phyloP scores from a whole-genome alignment of 2,888 invertebrate species.

The Carabus problematicus region DNA sequence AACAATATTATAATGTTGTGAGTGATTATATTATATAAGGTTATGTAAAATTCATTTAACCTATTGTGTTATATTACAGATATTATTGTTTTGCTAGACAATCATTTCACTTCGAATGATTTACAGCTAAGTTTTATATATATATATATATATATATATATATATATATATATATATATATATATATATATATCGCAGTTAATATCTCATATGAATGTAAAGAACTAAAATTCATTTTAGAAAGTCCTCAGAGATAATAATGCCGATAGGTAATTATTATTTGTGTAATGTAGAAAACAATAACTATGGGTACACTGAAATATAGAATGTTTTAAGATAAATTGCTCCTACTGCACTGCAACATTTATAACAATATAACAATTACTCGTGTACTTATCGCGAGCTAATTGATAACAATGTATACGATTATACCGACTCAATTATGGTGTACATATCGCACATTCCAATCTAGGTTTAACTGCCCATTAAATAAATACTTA shows the following conservation, averaged over 20 bases:
- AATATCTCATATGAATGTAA: conserved; percentile 25
- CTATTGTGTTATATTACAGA: too few relatives aligned
- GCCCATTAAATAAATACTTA: conserved; percentile 5
- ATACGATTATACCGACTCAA: conserved; percentile 29
- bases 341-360: conserved; percentile 20
- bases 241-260: conserved; percentile 30
- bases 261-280: conserved; percentile 39
- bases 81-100: conserved; percentile 29
- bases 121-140: conserved; percentile 22
- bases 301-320: conserved; percentile 20
- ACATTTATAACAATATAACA: conserved; percentile 32
- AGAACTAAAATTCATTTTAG: conserved; percentile 33
- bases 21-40: too few relatives aligned
- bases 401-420: conserved; percentile 35
- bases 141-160: too few relatives aligned
- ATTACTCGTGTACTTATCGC: conserved; percentile 24
- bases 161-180: too few relatives aligned
- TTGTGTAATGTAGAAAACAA: conserved; percentile 35
- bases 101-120: conserved; percentile 30
- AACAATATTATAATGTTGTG: too few relatives aligned
- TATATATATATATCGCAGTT: conserved; percentile 14
- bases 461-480: conserved; percentile 22
- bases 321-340: conserved; percentile 17
- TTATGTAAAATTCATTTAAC: too few relatives aligned
- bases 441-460: conserved; percentile 17